A percentile compares a stretch with the other conserved stretches of the same genome.
Evolutionary conservation across 2,888 invertebrate genomes (phyloP).

Genomic region (Eumerus sabulonum): DNA sequence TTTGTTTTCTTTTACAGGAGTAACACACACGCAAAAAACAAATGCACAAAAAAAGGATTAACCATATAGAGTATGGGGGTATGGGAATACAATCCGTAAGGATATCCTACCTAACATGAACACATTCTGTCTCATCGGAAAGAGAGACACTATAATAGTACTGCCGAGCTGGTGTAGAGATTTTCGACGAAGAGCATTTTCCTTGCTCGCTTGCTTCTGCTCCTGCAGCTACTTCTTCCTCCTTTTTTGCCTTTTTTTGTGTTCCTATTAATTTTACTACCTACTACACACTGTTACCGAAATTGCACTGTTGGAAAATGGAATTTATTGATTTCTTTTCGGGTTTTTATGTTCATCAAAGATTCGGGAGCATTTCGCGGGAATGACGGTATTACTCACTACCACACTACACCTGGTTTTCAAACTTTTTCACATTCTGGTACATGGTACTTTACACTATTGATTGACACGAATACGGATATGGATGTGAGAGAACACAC

Average conservation of each 20-base stretch:
- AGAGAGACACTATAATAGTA: conserved; percentile 67
- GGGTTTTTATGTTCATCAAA: not conserved
- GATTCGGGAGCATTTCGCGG: conserved; percentile 19
- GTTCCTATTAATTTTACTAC: conserved; percentile 31
- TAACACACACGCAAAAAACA: conserved; percentile 31
- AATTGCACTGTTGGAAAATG: conserved; percentile 20
- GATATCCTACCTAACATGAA: conserved; percentile 69
- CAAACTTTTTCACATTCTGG: conserved; percentile 12
- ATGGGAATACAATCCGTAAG: conserved; percentile 43
- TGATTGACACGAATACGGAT: conserved; percentile 67
- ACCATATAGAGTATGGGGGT: conserved; percentile 37
- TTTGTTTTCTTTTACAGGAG: conserved; percentile 49
- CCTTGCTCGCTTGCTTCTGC: conserved; percentile 28
- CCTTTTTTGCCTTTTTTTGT: conserved; percentile 29
- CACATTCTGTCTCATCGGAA: conserved; percentile 68
- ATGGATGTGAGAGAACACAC: conserved; percentile 51
- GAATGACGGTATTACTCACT: conserved; percentile 1
- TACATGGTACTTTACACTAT: conserved; percentile 48
- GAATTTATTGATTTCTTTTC: conserved; percentile 16
- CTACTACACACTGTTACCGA: conserved; percentile 44
- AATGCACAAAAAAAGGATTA: conserved; percentile 16
- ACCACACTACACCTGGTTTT: conserved; percentile 13
- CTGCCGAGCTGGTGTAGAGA: conserved; percentile 70
- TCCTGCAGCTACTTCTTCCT: conserved; percentile 23
- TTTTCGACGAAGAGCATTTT: conserved; percentile 68